Percentiles rank a stretch among this genome's conserved stretches.
Conservation (phyloP, 2,113 vertebrate species). For the Hippocampus guttulatus region DNA sequence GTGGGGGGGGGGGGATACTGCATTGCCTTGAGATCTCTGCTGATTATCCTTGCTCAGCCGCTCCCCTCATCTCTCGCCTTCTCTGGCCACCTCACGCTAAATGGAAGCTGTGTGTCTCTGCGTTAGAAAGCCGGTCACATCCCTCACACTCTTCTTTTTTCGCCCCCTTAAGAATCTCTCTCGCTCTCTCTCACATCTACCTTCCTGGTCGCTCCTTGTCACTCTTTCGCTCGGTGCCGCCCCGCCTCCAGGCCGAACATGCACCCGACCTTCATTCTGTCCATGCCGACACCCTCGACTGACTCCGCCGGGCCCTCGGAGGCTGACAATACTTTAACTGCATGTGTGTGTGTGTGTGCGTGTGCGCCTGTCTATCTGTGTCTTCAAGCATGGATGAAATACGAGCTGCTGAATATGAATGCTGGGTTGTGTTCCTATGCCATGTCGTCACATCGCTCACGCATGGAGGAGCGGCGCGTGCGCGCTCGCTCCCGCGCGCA, state of each 20-base stretch:
- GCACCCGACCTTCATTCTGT: conserved; percentile 39
- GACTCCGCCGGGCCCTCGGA: conserved; percentile 56
- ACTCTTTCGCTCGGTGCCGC: conserved; percentile 36
- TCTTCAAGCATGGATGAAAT: conserved; percentile 58
- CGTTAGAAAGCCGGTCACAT: conserved; percentile 73
- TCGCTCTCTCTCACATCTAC: conserved; percentile 8
- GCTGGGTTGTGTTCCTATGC: conserved; percentile 48
- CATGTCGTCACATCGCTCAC: conserved; percentile 42
- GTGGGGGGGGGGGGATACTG: conserved; percentile 3
- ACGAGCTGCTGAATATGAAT: conserved; percentile 68
- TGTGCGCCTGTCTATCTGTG: conserved; percentile 20
- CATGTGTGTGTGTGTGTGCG: neutral
- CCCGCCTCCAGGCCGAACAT: conserved; percentile 54
- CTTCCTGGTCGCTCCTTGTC: conserved; percentile 38
- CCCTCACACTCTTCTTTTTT: conserved; percentile 55
- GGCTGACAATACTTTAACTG: conserved; percentile 53
- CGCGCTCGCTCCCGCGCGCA: neutral
- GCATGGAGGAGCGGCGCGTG: conserved; percentile 25
- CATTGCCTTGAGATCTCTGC: conserved; percentile 50
- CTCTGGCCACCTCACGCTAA: conserved; percentile 56
- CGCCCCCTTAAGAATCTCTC: conserved; percentile 22
- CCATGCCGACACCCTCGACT: conserved; percentile 53
- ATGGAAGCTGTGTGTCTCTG: conserved; percentile 66
- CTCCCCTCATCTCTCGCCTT: conserved; percentile 39
- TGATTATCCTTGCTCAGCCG: conserved; percentile 52